phyloP scores from a whole-genome alignment of 1,140 invertebrate species.

The Drosophila baimaii region DNA sequence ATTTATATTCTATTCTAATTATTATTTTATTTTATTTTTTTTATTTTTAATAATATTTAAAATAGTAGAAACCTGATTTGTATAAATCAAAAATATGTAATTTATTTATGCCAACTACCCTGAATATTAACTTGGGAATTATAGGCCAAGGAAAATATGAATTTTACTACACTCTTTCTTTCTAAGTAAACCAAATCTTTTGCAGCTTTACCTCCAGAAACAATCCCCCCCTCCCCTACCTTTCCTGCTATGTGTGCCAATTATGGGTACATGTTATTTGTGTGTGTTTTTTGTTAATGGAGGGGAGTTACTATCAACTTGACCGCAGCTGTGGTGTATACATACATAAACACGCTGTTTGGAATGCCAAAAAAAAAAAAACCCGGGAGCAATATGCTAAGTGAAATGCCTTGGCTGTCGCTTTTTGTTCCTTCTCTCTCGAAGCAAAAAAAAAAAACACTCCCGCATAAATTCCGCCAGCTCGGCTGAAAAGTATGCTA shows the following conservation, averaged over 20 bases:
- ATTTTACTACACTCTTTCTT: too few species aligned
- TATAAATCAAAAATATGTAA: too few species aligned
- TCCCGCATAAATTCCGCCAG: constrained; percentile 48
- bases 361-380: constrained; percentile 22
- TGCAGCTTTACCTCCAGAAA: neutral
- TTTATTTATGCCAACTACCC: too few species aligned
- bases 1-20: too few species aligned
- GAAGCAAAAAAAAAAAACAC: constrained; percentile 14
- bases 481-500: constrained; percentile 67
- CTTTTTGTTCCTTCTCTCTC: constrained; percentile 1
- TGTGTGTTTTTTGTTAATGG: neutral
- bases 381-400: constrained; percentile 52
- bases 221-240: too few species aligned
- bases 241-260: neutral
- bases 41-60: too few species aligned
- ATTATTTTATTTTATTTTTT: too few species aligned
- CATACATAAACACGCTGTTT: constrained; percentile 1
- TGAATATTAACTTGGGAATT: neutral
- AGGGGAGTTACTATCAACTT: constrained; percentile 6
- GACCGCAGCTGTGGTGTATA: constrained; percentile 21
- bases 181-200: neutral
- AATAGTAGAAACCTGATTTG: too few species aligned
- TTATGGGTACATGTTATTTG: constrained; percentile 21
- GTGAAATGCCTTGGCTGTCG: constrained; percentile 41
- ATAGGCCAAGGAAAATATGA: too few species aligned